A percentile compares a stretch with the other conserved stretches of the same genome.
Evolutionary conservation across 2,888 invertebrate species (phyloP).

Genomic region (Oscheius onirici): DNA sequence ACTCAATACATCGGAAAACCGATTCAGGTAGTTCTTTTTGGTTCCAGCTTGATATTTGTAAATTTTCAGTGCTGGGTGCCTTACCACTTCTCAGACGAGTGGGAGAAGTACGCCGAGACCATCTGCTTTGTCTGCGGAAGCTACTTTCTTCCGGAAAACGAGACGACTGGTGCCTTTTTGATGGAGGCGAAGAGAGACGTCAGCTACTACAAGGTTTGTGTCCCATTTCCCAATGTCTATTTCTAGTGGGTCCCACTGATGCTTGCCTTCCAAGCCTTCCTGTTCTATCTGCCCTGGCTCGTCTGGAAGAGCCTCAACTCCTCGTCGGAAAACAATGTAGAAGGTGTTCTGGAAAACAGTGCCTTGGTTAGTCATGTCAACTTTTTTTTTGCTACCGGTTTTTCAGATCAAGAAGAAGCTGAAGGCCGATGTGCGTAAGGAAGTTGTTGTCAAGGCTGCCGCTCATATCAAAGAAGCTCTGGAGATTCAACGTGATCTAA

Average conservation of each 20-base stretch:
- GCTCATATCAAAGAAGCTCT: conserved; percentile 63
- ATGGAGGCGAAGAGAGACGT: conserved; percentile 44
- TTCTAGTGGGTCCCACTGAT: conserved; percentile 61
- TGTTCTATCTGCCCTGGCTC: conserved; percentile 69
- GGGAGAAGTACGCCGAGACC: conserved; percentile 66
- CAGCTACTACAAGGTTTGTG: conserved; percentile 56
- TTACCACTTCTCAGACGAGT: conserved; percentile 66
- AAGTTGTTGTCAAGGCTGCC: conserved; percentile 43
- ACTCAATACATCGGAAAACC: conserved; percentile 71
- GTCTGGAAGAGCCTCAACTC: conserved; percentile 65
- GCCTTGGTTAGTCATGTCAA: conserved; percentile 51
- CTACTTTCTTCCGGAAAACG: conserved; percentile 60
- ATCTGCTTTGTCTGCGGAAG: conserved; percentile 70
- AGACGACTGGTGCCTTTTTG: conserved; percentile 49
- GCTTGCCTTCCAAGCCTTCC: conserved; percentile 67
- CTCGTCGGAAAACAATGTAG: conserved; percentile 67
- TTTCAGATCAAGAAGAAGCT: conserved; percentile 43
- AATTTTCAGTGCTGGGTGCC: conserved; percentile 68
- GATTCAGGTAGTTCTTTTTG: conserved; percentile 50
- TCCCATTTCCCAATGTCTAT: no score
- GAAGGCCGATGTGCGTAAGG: conserved; percentile 7
- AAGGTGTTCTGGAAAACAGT: conserved; percentile 60
- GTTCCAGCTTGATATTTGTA: not conserved
- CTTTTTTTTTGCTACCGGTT: no score
- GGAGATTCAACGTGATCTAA: conserved; percentile 66